Evolutionary conservation across 1,140 invertebrate species (phyloP), one percentile per base, ranked within the genome.

Genomic region (Orius insidiosus): DNA sequence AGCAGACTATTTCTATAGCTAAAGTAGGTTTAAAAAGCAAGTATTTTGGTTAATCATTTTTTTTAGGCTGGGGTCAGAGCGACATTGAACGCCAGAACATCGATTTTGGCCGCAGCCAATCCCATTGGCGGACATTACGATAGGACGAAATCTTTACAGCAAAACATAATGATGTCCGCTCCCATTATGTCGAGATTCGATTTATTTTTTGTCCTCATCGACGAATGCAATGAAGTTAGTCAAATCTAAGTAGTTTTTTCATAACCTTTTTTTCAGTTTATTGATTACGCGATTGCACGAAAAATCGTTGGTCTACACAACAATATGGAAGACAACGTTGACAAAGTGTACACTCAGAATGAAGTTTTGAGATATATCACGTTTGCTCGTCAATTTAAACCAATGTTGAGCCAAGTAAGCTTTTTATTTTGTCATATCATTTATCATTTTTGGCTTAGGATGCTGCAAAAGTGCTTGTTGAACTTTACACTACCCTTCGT

Each of bases 171-270:
- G 2, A 64, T 99, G 7, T 80, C 85, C 1, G 92, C 94, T 0
- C 95, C 96, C 0, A 98, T 99, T 56, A 98, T 99, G 93, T 98
- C 95, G 0, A 72, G 96, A 59, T 99, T 99, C 63, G 96, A 99
- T 69, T 66, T 98, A 1, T 98, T 98, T 66, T 99, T 99, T 65
- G 90, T 99, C 55, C 68, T 99, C 0, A 82, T 98, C 3, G 92
- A 96, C 63, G 89, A 96, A 60, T 86, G 85, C 55, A 94, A 90
- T 62, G 88, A 94, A 65, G 78, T 89, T 54, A 59, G 38, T 52
- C 11, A 2, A 40, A 36, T 3, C 3, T 4, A 4, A 11, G 9
- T 15, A 13, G n/a, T 36, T 3, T 36, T 36, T 16, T 45, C 18
- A 35, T 18, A 24, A 35, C 24, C 7, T 43, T 49, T 14, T 31